Conservation (phyloP, 2,888 invertebrate genomes). For the Cataglyphis rosenhaueri region DNA sequence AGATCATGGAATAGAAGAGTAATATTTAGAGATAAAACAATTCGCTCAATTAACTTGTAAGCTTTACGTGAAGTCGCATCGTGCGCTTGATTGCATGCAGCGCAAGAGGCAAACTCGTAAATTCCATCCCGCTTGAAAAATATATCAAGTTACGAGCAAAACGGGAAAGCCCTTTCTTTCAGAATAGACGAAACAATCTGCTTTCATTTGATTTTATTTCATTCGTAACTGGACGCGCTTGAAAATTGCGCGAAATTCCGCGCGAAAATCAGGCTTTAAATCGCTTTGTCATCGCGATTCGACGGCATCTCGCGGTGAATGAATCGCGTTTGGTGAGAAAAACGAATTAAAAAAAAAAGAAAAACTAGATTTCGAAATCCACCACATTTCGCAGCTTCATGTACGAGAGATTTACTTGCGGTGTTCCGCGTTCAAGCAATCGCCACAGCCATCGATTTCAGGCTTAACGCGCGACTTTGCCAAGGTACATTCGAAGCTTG, state of each 20-base stretch:
- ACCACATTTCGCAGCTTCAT: constrained; percentile 30
- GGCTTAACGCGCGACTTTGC: constrained; percentile 30
- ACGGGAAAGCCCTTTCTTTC: constrained; percentile 19
- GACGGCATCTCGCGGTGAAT: constrained; percentile 20
- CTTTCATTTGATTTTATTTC: constrained; percentile 48
- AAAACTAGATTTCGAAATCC: constrained; percentile 27
- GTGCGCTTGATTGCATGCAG: constrained; percentile 33
- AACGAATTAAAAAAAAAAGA: neutral
- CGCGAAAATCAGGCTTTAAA: constrained; percentile 34
- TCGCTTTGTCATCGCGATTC: constrained; percentile 46
- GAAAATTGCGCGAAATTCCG: constrained; percentile 41
- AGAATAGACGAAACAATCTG: constrained; percentile 30
- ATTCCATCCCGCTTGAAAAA: constrained; percentile 38
- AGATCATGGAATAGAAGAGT: neutral
- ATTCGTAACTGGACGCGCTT: constrained; percentile 15
- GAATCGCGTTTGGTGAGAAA: neutral
- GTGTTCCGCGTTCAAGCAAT: constrained; percentile 20
- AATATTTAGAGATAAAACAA: constrained; percentile 27
- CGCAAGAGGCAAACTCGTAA: constrained; percentile 22
- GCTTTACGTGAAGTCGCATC: constrained; percentile 20
- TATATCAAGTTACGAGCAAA: constrained; percentile 41
- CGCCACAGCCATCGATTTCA: constrained; percentile 48
- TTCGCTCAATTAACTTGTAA: constrained; percentile 41
- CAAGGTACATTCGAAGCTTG: constrained; percentile 20
- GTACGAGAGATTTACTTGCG: constrained; percentile 22